Base-by-base conservation (phyloP, 1,140 invertebrate genomes). In the Thalassaphorura encarpata region DNA sequence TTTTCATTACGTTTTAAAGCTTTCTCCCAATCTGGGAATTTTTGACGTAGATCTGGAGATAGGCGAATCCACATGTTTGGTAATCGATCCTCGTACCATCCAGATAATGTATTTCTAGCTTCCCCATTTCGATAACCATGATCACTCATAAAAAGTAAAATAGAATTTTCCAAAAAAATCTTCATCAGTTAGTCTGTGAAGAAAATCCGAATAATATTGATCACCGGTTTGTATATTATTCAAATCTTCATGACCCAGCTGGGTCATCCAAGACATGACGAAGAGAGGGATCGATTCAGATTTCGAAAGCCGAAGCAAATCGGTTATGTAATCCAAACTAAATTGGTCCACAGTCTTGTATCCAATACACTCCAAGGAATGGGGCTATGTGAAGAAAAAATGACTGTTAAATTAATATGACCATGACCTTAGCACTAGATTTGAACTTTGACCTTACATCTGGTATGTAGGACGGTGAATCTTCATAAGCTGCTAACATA, bases 131-230 rank as follows among this genome's bases (percentile, higher is more conserved):
- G 56, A 58, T 76, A 71, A 13, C 79, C 79, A 61, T 81, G 79
- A 58, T 80, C 79, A 58, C 75, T 76, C 59, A 76, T 73, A 31
- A 78, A 72, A 33, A 80, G 64, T 0, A 80, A 31, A 0, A 78
- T 65, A 2, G 76, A 76, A 61, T 79, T 72, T 33, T 76, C 18
- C n/a, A 48, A 26, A 5, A 21, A 5, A 2, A 29, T 31, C 26
- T 49, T 28, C 3, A n/a, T 19, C 5, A 21, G 19, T 6, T 53
- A 33, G 5, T 46, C n/a, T 28, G 18, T 3, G 21, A 59, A n/a
- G 29, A 33, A 59, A 55, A 15, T 41, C 23, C 8, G 45, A 16
- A 31, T 48, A 43, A 5, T n/a, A 16, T n/a, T 43, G 41, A 43
- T 59, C 61, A 0, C 31, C 42, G 42, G 11, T 21, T 18, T 40